Percentiles rank a stretch among this genome's conserved stretches.
phyloP scores from a whole-genome alignment of 1,140 invertebrate genomes.

The Lasioglossum baleicum region DNA sequence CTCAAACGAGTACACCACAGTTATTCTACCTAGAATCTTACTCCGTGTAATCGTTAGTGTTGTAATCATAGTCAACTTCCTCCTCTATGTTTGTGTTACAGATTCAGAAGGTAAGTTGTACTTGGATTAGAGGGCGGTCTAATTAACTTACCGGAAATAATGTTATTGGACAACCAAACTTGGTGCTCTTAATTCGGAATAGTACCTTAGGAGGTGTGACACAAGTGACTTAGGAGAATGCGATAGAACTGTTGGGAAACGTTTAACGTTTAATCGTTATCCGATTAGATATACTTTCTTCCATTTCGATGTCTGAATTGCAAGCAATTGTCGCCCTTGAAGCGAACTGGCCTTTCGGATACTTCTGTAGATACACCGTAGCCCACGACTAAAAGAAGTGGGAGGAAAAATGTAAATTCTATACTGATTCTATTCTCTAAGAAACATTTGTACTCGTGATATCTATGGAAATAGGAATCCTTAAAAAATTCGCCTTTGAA shows the following conservation, averaged over 20 bases:
- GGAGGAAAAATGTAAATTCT: conserved; percentile 42
- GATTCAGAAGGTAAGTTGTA: conserved; percentile 68
- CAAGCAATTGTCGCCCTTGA: conserved; percentile 84
- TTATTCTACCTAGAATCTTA: conserved; percentile 69
- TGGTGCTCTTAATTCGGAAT: conserved; percentile 36
- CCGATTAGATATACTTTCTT: conserved; percentile 81
- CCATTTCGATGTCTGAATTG: conserved; percentile 83
- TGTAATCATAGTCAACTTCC: conserved; percentile 76
- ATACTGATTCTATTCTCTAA: too few species aligned
- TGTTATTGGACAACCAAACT: conserved; percentile 34
- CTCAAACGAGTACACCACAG: conserved; percentile 63
- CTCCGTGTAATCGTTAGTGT: conserved; percentile 77
- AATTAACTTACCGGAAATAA: conserved; percentile 50
- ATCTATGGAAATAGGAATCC: too few species aligned
- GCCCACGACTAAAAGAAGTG: conserved; percentile 77
- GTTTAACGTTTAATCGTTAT: too few species aligned
- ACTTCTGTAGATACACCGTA: conserved; percentile 78
- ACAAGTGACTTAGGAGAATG: conserved; percentile 22
- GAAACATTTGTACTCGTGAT: too few species aligned
- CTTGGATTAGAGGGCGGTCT: conserved; percentile 54
- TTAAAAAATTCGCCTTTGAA: too few species aligned
- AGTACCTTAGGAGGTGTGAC: conserved; percentile 39
- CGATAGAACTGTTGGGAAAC: neutral
- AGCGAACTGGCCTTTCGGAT: conserved; percentile 82
- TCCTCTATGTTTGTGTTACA: conserved; percentile 73